A percentile compares a stretch with the other conserved stretches of the same genome.
Conservation (phyloP, 2,797 vertebrate genomes). For the Gouania willdenowi region DNA sequence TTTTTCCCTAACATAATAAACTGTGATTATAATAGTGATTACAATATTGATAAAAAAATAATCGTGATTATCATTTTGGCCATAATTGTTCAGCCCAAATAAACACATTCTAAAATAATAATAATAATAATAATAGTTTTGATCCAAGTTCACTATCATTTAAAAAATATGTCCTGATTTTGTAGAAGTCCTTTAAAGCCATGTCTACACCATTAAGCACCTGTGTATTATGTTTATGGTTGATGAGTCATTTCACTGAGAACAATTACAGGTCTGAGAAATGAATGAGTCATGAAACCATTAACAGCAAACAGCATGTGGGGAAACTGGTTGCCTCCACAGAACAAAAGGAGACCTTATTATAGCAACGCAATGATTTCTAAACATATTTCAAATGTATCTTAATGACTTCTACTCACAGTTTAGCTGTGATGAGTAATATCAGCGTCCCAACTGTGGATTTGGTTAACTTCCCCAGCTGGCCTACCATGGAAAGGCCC, state of each 20-base stretch:
- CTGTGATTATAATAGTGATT: no score
- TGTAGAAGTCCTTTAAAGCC: no score
- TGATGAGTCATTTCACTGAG: constrained; percentile 9
- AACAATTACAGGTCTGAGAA: constrained; percentile 17
- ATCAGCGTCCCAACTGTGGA: constrained; percentile 88
- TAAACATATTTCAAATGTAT: background rate
- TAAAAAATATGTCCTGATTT: no score
- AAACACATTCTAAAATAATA: no score
- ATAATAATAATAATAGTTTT: no score
- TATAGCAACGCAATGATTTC: background rate
- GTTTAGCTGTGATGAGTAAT: constrained; percentile 94
- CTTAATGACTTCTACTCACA: constrained; percentile 79
- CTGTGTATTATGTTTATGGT: no score
- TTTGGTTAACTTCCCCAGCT: constrained; percentile 86
- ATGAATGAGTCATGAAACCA: constrained; percentile 38
- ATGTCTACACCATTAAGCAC: no score
- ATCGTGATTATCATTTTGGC: no score
- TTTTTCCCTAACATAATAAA: no score
- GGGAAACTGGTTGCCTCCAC: constrained; percentile 15
- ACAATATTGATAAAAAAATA: no score
- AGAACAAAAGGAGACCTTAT: background rate
- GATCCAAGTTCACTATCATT: no score
- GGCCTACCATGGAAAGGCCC: constrained; percentile 95
- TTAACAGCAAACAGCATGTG: constrained; percentile 22
- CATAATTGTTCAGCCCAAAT: no score